Evolutionary conservation across 2,113 vertebrate genomes (phyloP).

Genomic region (Sclerurus mexicanus): DNA sequence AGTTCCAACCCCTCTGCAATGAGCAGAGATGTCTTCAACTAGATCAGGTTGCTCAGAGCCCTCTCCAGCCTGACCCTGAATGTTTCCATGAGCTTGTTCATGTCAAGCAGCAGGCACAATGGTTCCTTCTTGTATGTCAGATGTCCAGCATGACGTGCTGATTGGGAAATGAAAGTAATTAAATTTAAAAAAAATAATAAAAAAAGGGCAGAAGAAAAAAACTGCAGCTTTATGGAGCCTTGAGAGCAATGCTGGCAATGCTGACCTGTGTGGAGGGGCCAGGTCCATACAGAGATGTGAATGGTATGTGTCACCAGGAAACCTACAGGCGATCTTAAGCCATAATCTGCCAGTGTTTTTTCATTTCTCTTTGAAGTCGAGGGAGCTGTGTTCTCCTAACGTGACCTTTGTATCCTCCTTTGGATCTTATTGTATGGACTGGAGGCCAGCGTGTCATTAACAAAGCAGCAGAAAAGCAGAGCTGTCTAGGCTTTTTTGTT

Average conservation of each 20-base stretch:
- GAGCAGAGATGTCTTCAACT: neutral
- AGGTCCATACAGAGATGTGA: neutral
- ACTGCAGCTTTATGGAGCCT: fast-evolving
- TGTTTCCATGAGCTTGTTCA: neutral
- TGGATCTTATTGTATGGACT: neutral
- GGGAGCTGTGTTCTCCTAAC: neutral
- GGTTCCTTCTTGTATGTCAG: neutral
- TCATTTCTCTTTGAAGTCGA: slow-evolving; percentile 15
- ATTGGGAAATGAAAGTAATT: neutral
- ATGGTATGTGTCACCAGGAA: neutral
- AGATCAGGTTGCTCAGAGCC: neutral
- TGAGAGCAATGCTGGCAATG: neutral
- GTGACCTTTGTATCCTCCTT: slow-evolving; percentile 44
- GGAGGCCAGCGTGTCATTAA: slow-evolving; percentile 2
- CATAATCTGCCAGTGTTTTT: neutral
- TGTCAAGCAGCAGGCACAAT: neutral
- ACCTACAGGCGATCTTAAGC: neutral
- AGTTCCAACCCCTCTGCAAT: fast-evolving
- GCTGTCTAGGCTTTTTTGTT: neutral
- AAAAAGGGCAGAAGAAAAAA: neutral
- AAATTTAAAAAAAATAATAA: neutral
- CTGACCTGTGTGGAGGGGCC: neutral
- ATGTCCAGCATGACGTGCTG: neutral
- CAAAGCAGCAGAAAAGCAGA: slow-evolving; percentile 18
- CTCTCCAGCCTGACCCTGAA: neutral